These are phyloP conservation scores for Apamea anceps DNA, from an alignment of 2,888 invertebrate species.

Conservation along the genomic window DNA sequence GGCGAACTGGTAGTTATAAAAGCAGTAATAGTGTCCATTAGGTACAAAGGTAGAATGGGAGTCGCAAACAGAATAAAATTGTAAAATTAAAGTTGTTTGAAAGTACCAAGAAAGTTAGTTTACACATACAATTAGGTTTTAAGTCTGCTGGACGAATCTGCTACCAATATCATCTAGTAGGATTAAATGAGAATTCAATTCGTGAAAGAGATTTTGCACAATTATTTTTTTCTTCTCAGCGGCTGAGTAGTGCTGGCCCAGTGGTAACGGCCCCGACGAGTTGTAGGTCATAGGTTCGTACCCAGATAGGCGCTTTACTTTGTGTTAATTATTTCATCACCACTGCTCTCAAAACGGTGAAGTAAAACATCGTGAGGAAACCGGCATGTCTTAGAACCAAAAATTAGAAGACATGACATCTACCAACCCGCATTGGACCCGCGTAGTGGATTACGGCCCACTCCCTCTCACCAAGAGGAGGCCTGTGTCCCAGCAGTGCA, in stretches of 20 bases:
- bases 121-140: background rate
- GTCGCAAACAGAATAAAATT: slow-evolving; percentile 12
- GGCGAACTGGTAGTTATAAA: slow-evolving; percentile 8
- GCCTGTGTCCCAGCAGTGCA: background rate
- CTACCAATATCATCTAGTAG: background rate
- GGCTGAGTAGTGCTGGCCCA: background rate
- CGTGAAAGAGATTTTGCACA: background rate
- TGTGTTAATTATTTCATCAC: too few species aligned
- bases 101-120: slow-evolving; percentile 8
- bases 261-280: background rate
- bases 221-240: background rate
- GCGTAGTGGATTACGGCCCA: background rate
- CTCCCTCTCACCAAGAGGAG: too few species aligned
- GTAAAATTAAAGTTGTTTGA: slow-evolving; percentile 22
- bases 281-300: background rate
- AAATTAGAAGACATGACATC: background rate
- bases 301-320: too few species aligned
- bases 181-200: background rate
- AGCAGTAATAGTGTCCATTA: background rate
- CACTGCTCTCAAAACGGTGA: background rate
- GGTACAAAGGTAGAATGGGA: slow-evolving; percentile 6
- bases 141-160: background rate
- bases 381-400: background rate
- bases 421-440: too few species aligned
- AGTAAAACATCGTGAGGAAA: background rate